Conservation (phyloP, 2,888 invertebrate genomes). For the Monoplex corrugatus region DNA sequence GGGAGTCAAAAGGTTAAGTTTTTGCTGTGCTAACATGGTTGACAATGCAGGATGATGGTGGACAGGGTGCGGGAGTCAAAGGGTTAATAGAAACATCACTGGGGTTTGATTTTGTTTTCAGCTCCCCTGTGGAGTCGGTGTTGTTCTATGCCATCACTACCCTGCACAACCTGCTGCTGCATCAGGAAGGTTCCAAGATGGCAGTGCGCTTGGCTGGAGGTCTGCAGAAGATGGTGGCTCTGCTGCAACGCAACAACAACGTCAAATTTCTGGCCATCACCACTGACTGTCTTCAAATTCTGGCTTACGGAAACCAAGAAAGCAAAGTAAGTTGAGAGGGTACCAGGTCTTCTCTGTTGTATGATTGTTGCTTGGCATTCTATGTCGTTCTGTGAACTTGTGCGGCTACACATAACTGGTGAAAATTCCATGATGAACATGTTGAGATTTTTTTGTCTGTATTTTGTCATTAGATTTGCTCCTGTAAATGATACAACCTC, state of each 20-base stretch:
- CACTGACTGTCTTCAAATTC: constrained; percentile 98
- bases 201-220: constrained; percentile 98
- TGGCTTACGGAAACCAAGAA: constrained; percentile 98
- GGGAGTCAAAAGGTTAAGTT: too few relatives aligned
- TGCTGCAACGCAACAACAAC: constrained; percentile 96
- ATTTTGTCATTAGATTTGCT: too few relatives aligned
- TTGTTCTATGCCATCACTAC: constrained; percentile 99
- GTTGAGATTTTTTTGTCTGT: too few relatives aligned
- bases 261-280: constrained; percentile 99
- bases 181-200: constrained; percentile 99
- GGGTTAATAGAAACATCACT: too few relatives aligned
- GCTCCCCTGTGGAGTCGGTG: constrained; percentile 97
- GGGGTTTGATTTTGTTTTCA: constrained; percentile 75
- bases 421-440: too few relatives aligned
- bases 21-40: too few relatives aligned
- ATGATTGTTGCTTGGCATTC: background rate
- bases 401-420: too few relatives aligned
- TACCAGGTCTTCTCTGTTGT: background rate
- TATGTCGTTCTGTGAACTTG: too few relatives aligned
- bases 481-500: too few relatives aligned
- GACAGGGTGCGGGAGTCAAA: too few relatives aligned
- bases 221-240: constrained; percentile 89
- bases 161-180: constrained; percentile 96
- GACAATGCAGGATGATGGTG: too few relatives aligned
- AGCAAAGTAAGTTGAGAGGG: constrained; percentile 86